A percentile compares a stretch with the other conserved stretches of the same genome.
Evolutionary conservation across 2,797 vertebrate species (phyloP).

Genomic region (Amazona finschi): DNA sequence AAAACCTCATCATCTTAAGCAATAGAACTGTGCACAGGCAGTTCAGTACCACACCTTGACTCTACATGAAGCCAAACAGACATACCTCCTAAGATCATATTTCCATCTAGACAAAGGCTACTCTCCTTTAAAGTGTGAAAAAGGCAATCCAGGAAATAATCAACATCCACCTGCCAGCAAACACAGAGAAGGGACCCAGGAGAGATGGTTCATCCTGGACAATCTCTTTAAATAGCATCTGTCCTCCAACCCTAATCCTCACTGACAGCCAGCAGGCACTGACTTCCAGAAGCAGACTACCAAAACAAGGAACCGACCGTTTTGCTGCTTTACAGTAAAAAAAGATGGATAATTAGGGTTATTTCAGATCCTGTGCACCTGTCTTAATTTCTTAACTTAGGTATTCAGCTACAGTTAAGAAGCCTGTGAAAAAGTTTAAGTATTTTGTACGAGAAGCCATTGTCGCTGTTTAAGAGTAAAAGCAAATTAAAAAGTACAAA

Average conservation of each 20-base stretch:
- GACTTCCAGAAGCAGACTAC: background rate
- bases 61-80: background rate
- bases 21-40: accelerated
- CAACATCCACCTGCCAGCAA: background rate
- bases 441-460: background rate
- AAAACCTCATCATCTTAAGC: background rate
- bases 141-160: too few relatives aligned
- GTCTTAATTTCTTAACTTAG: background rate
- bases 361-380: background rate
- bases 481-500: background rate
- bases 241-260: background rate
- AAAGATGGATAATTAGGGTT: background rate
- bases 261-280: accelerated
- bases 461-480: background rate
- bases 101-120: background rate
- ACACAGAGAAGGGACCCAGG: background rate
- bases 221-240: background rate
- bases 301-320: background rate
- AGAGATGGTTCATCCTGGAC: background rate
- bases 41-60: background rate
- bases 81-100: accelerated
- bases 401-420: background rate
- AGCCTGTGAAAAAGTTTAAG: background rate
- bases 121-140: background rate
- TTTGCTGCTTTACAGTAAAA: background rate